Base-by-base conservation (phyloP, 1,140 invertebrate species). In the Chrysoperla carnea region DNA sequence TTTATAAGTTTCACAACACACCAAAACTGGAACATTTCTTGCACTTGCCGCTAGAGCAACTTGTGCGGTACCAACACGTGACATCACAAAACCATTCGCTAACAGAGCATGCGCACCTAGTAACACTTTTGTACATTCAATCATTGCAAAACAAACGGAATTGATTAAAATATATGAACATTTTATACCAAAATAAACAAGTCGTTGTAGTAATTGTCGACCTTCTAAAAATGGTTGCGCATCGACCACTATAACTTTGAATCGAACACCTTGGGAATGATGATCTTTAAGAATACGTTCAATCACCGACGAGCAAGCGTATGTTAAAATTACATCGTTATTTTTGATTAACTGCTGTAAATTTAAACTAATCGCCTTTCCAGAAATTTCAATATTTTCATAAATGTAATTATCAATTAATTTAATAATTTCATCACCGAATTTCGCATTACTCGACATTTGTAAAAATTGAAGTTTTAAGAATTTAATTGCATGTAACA, bases 1-100 rank as follows among this genome's bases (percentile, higher is more conserved):
- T 64, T 95, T 95, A 64, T 92, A 89, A 4, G 86, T 92, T 70
- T 95, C 91, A 62, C 88, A 93, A 52, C 87, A 91, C 8, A 95
- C 85, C 6, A 94, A 65, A 36, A 94, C 85, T 6, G 90, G 87
- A 37, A 93, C 84, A 65, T 88, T 91, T 50, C 72, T 76, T 1
- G 79, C 70, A 53, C 79, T 76, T 13, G 90, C 90, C 37, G 87
- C 73, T 23, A 93, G 63, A 9, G 89, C 85, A 41, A 92, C 72
- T 61, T 85, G 77, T 6, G 89, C 81, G 3, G 81, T 82, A 29
- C 91, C 91, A 29, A 79, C 76, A 41, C 84, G 68, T 1, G 83
- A 85, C 80, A 93, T 84, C 11, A 94, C 85, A 57, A 78, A 82
- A 7, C 90, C 90, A 64, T 93, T 94, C 1, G 81, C 83, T 42